Percentiles rank a stretch among this genome's conserved stretches.
These are phyloP conservation scores for Synchiropus splendidus DNA, from an alignment of 2,113 vertebrate genomes.

Conservation along the genomic window DNA sequence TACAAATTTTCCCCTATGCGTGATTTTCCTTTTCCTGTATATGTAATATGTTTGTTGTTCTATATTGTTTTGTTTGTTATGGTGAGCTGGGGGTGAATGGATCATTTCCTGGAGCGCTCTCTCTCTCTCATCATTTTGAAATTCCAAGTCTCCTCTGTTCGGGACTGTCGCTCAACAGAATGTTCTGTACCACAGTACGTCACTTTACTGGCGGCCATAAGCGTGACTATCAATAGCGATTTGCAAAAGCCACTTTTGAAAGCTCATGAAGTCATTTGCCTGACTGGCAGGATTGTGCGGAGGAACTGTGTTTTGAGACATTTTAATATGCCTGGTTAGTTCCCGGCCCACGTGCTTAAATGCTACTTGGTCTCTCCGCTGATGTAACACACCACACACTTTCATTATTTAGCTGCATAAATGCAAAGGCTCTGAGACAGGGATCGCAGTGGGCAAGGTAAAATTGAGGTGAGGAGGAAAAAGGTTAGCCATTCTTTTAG, in stretches of 20 bases:
- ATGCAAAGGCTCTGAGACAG: slow-evolving; percentile 34
- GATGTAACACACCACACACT: slow-evolving; percentile 24
- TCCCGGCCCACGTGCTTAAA: slow-evolving; percentile 16
- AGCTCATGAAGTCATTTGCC: slow-evolving; percentile 3
- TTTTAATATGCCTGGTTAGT: slow-evolving; percentile 18
- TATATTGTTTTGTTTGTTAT: too few species aligned
- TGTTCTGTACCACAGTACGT: too few species aligned
- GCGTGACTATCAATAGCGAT: neutral
- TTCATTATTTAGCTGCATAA: slow-evolving; percentile 52
- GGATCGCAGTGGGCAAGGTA: slow-evolving; percentile 42
- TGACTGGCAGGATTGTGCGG: slow-evolving; percentile 16
- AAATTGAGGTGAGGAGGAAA: slow-evolving; percentile 39
- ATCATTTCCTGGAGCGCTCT: too few species aligned
- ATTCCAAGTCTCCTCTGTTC: too few species aligned
- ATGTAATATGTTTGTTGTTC: too few species aligned
- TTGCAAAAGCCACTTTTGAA: neutral
- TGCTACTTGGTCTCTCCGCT: slow-evolving; percentile 12
- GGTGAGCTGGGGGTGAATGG: too few species aligned
- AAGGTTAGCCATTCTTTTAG: slow-evolving; percentile 34
- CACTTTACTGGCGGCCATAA: neutral
- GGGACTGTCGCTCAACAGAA: too few species aligned
- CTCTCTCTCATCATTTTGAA: too few species aligned
- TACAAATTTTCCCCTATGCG: too few species aligned
- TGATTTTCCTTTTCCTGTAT: too few species aligned
- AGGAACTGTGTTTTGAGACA: slow-evolving; percentile 12